Evolutionary conservation across 2,888 invertebrate genomes (phyloP), one percentile per base, ranked within the genome.

Genomic region (Magallana nippona): DNA sequence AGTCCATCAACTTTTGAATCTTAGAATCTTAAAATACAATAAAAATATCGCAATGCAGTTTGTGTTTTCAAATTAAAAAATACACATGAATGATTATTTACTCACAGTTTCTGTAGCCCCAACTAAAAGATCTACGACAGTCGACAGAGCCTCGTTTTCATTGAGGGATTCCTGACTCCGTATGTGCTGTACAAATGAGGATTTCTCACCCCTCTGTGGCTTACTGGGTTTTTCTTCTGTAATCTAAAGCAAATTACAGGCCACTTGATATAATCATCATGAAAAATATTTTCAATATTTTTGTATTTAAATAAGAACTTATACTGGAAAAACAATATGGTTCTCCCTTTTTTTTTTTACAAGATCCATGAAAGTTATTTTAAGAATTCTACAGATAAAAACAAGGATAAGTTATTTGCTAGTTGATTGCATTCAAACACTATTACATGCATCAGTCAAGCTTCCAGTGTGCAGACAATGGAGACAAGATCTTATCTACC

Each of bases 21-120:
- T 44, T 8, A 44, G 44, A 44, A 5, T 44, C 44, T 44, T 44
- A 44, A 44, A 44, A 44, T 44, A 44, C 44, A 8, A 32, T 32
- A 32, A 5, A 44, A 44, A 27, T 27, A 27, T 44, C 5, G 44
- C 44, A 44, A 44, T 44, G 44, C 8, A 44, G 5, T 44, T 44
- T 44, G 44, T 44, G 32, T 44, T 44, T 44, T 44, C 44, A 44
- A 44, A 8, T 8, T 8, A 44, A 44, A 5, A 44, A 44, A 44
- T 44, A 44, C 44, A 44, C 44, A 44, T 44, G 8, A 44, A 44
- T 44, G 44, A 8, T 44, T 44, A 44, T 44, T 32, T 57, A 17
- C 90, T 86, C 87, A 93, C 93, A 83, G 93, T 93, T 90, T 93
- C 93, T 22, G 93, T 92, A 2, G 93, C 92, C 1, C 92, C 94